Base-by-base conservation (phyloP, 1,140 invertebrate genomes). In the Neodiprion fabricii region DNA sequence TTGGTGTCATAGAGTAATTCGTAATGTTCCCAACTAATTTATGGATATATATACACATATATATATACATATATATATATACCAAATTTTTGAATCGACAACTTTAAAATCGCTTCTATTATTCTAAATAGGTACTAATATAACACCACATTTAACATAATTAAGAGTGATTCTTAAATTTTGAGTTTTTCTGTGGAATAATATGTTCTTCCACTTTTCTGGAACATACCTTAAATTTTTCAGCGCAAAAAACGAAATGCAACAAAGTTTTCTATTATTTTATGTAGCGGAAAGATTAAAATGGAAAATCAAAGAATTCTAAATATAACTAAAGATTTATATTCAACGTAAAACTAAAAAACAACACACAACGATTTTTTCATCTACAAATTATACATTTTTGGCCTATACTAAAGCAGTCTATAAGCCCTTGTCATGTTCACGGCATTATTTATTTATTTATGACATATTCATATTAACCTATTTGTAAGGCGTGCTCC, bases 341-440 rank as follows among this genome's bases (percentile, higher is more conserved):
- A 40, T 40, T 40, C 28, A 40, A 40, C 28, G 28, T 40, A 40
- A 40, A 40, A 40, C 28, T 40, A 40, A 40, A 40, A 40, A 40
- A 40, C 28, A 61, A 61, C 53, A 61, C 53, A 69, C 11, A 69
- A 10, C 17, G 40, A 23, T 69, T 69, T 69, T 65, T 21, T 69
- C 40, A 23, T 69, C 8, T 69, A 14, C 21, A 69, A 69, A 69
- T 69, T 17, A 69, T 21, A 17, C 17, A 14, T 21, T 69, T 69
- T n/a, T 69, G 47, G 5, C 77, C 80, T 83, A 83, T 79, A 78
- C 80, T 84, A 81, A 79, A 83, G 82, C 82, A 84, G 81, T 84
- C 81, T 84, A 84, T 84, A 80, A 84, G 83, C 81, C 79, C 82
- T 80, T 61, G 53, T 61, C 53, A 61, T 61, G 53, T 61, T 61